Evolutionary conservation across 2,888 invertebrate genomes (phyloP).

Genomic region (Aporophyla lueneburgensis): DNA sequence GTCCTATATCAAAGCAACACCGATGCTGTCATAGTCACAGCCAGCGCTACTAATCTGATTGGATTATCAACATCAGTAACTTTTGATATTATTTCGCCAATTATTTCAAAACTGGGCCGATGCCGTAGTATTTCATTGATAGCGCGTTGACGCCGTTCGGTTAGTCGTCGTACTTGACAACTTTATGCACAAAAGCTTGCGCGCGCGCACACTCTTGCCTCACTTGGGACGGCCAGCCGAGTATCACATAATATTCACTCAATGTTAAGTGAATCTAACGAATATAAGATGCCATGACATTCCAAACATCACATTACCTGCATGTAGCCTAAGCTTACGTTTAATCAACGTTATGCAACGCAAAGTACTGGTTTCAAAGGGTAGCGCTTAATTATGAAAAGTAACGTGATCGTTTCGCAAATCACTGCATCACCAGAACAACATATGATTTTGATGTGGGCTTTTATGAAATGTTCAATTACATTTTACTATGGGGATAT

Average conservation of each 20-base stretch:
- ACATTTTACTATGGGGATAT: background rate
- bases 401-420: conserved; percentile 36
- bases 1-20: background rate
- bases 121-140: conserved; percentile 72
- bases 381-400: conserved; percentile 19
- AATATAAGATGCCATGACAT: conserved; percentile 38
- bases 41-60: conserved; percentile 39
- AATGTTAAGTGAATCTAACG: conserved; percentile 61
- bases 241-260: conserved; percentile 65
- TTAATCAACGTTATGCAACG: conserved; percentile 31
- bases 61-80: conserved; percentile 58
- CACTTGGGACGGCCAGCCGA: conserved; percentile 65
- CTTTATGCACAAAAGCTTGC: conserved; percentile 75
- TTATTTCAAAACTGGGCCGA: conserved; percentile 70
- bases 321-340: conserved; percentile 18
- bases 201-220: conserved; percentile 68
- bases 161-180: conserved; percentile 80
- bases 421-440: conserved; percentile 17
- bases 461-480: background rate
- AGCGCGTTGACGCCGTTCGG: conserved; percentile 70
- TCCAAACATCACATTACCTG: conserved; percentile 25
- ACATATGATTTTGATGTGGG: conserved; percentile 24
- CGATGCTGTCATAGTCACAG: background rate
- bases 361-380: conserved; percentile 21
- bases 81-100: conserved; percentile 58